Conservation (phyloP, 2,797 vertebrate genomes). For the Eospalax fontanierii region DNA sequence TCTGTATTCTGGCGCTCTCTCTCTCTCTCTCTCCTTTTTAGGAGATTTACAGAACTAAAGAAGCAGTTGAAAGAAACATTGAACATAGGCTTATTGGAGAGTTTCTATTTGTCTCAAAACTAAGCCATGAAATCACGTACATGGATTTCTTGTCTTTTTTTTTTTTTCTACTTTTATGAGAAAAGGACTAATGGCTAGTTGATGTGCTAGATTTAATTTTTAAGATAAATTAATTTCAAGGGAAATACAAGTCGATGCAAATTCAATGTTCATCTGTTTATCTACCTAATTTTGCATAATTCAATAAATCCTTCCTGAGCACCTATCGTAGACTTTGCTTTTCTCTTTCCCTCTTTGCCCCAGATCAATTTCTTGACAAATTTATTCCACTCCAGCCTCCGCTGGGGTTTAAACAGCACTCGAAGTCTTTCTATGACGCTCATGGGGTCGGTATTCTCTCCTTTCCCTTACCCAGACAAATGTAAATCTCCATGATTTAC, state of each 20-base stretch:
- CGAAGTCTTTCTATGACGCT: not conserved
- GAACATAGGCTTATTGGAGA: not conserved
- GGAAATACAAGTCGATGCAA: slow-evolving; percentile 13
- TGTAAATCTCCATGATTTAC: not conserved
- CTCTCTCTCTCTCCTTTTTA: not conserved
- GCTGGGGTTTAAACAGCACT: too few relatives aligned
- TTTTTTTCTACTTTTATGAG: slow-evolving; percentile 48
- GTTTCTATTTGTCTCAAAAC: slow-evolving; percentile 20
- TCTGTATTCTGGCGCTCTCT: too few relatives aligned
- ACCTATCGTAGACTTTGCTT: not conserved
- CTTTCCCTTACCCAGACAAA: not conserved
- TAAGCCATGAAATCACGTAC: not conserved
- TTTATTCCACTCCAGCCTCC: not conserved
- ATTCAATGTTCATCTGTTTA: slow-evolving; percentile 27
- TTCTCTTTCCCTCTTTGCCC: slow-evolving; percentile 8
- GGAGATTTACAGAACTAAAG: not conserved
- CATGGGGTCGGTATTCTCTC: not conserved
- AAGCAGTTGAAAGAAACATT: not conserved
- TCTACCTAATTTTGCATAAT: not conserved
- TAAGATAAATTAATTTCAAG: slow-evolving; percentile 42
- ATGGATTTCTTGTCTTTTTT: not conserved
- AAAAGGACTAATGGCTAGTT: slow-evolving; percentile 38
- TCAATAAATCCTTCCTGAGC: slow-evolving; percentile 29
- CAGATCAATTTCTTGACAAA: not conserved
- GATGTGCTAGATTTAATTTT: slow-evolving; percentile 33